Percentiles rank a stretch among this genome's conserved stretches.
Conservation (phyloP, 2,797 vertebrate genomes). For the Melanotaenia nigrans region DNA sequence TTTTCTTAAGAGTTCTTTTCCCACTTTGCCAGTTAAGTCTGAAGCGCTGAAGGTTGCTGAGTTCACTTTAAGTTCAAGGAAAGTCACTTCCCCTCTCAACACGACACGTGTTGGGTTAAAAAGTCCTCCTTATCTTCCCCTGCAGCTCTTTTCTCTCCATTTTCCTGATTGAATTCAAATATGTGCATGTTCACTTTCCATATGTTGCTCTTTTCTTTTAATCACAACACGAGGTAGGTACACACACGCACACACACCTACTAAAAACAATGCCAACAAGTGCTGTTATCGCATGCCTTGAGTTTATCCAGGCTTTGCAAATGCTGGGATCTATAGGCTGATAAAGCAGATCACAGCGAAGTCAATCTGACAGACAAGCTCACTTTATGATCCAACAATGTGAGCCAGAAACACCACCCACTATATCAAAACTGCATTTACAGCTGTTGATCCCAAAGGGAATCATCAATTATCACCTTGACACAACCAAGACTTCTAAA, state of each 20-base stretch:
- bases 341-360: constrained; percentile 42
- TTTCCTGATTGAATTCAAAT: constrained; percentile 37
- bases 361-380: constrained; percentile 41
- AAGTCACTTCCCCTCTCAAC: constrained; percentile 35
- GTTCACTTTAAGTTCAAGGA: constrained; percentile 69
- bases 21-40: constrained; percentile 18
- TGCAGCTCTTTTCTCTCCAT: constrained; percentile 1
- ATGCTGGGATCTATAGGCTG: constrained; percentile 30
- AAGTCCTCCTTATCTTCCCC: background rate
- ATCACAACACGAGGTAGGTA: constrained; percentile 7
- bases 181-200: constrained; percentile 29
- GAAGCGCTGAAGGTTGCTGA: constrained; percentile 28
- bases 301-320: constrained; percentile 50
- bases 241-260: background rate
- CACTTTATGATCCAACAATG: constrained; percentile 13
- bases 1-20: constrained; percentile 41
- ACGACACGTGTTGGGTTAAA: background rate
- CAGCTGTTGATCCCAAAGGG: constrained; percentile 51
- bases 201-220: constrained; percentile 24
- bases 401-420: constrained; percentile 38
- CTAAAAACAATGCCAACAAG: constrained; percentile 34
- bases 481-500: constrained; percentile 64
- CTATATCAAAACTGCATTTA: constrained; percentile 36
- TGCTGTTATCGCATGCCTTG: constrained; percentile 58
- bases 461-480: constrained; percentile 65